These are phyloP conservation scores for Pterocles gutturalis DNA, from an alignment of 2,113 vertebrate species.

Conservation along the genomic window DNA sequence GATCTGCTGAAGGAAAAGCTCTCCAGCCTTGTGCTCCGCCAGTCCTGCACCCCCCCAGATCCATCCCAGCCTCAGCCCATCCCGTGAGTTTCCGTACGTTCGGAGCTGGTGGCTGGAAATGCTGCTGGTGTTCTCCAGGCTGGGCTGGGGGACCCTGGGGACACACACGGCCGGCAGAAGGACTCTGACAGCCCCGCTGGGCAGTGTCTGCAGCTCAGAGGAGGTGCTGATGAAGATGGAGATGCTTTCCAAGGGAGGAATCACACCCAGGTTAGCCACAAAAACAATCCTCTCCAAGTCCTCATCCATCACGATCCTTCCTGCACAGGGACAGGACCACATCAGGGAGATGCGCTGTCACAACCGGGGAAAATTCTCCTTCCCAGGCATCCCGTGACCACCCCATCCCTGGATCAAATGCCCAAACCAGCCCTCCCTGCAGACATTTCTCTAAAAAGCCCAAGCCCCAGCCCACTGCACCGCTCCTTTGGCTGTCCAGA, in stretches of 20 bases:
- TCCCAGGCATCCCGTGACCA: not conserved
- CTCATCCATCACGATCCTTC: slow-evolving; percentile 88
- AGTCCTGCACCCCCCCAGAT: not conserved
- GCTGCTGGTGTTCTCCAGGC: slow-evolving; percentile 74
- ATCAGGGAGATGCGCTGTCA: not conserved
- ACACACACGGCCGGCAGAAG: slow-evolving; percentile 87
- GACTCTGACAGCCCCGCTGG: slow-evolving; percentile 87
- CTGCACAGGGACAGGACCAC: slow-evolving; percentile 52
- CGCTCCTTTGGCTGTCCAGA: not conserved
- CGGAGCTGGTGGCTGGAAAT: slow-evolving; percentile 78
- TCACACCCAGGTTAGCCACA: slow-evolving; percentile 89
- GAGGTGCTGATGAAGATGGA: slow-evolving; percentile 93
- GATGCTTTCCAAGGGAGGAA: slow-evolving; percentile 89
- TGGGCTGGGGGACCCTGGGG: slow-evolving; percentile 85
- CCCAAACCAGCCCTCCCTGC: not conserved
- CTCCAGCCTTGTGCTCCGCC: not conserved
- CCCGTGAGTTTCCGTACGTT: slow-evolving; percentile 64
- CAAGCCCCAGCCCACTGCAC: not conserved
- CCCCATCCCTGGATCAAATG: not conserved
- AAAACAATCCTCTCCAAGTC: slow-evolving; percentile 90
- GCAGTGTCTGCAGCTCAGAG: slow-evolving; percentile 89
- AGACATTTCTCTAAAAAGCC: not conserved
- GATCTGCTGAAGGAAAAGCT: not conserved
- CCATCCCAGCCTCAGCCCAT: not conserved
- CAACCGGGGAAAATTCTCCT: not conserved